phyloP scores from a whole-genome alignment of 2,113 vertebrate genomes.

The Scomber colias region DNA sequence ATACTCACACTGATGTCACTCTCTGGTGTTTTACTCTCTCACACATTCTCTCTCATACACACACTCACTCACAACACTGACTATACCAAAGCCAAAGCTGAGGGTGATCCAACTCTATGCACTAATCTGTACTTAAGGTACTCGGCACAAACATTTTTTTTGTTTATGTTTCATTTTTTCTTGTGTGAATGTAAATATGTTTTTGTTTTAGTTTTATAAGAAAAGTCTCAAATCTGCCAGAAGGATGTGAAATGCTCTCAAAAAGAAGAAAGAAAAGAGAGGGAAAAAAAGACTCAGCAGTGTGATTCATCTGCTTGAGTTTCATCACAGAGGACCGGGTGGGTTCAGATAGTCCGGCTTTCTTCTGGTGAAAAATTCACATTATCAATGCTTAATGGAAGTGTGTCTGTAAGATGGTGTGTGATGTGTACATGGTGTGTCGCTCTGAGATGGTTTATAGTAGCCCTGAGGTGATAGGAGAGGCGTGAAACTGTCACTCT shows the following conservation, averaged over 20 bases:
- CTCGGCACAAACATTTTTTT: conserved; percentile 14
- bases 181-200: conserved; percentile 58
- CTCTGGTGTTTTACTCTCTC: neutral
- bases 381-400: conserved; percentile 17
- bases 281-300: neutral
- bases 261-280: conserved; percentile 6
- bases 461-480: conserved; percentile 40
- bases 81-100: neutral
- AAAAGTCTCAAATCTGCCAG: conserved; percentile 14
- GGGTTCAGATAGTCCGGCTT: conserved; percentile 26
- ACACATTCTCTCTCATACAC: neutral
- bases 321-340: conserved; percentile 10
- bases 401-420: neutral
- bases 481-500: conserved; percentile 57
- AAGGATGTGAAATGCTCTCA: neutral
- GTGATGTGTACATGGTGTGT: neutral
- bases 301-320: conserved; percentile 21
- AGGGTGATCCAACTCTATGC: conserved; percentile 2
- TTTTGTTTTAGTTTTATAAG: neutral
- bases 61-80: neutral
- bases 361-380: conserved; percentile 42
- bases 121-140: conserved; percentile 15
- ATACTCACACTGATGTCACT: neutral
- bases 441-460: conserved; percentile 40
- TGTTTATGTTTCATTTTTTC: neutral